Conservation (phyloP, 2,797 vertebrate genomes). For the Rousettus madagascariensis region DNA sequence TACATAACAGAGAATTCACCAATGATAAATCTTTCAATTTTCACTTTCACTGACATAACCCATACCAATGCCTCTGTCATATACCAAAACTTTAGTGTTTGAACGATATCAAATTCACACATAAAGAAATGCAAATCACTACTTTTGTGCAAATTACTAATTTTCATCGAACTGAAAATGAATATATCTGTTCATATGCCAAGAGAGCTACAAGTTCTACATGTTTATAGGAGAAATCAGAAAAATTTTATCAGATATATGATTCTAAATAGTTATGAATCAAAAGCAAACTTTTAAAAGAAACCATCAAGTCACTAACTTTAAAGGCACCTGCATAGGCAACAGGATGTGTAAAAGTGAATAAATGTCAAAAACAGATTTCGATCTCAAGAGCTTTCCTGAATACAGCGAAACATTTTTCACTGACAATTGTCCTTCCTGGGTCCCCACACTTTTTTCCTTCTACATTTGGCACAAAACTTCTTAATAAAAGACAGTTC, state of each 20-base stretch:
- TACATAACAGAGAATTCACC: neutral
- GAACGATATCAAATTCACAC: neutral
- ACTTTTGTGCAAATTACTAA: neutral
- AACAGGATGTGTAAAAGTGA: neutral
- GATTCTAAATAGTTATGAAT: slow-evolving; percentile 24
- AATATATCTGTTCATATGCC: neutral
- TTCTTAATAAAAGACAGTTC: neutral
- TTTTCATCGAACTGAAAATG: slow-evolving; percentile 23
- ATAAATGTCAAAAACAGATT: neutral
- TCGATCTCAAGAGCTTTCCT: neutral
- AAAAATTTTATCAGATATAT: neutral
- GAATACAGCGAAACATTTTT: neutral
- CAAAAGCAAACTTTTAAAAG: slow-evolving; percentile 46
- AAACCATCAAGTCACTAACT: neutral
- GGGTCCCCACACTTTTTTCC: neutral
- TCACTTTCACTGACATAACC: neutral
- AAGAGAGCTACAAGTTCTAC: neutral
- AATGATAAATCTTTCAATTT: neutral
- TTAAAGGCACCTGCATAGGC: neutral
- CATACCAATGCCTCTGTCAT: neutral
- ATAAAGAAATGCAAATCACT: neutral
- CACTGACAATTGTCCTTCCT: neutral
- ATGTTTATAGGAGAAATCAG: neutral
- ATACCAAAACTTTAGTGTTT: neutral
- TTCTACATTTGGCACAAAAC: neutral